Conservation (phyloP, 2,888 invertebrate species). For the Congeria kusceri region DNA sequence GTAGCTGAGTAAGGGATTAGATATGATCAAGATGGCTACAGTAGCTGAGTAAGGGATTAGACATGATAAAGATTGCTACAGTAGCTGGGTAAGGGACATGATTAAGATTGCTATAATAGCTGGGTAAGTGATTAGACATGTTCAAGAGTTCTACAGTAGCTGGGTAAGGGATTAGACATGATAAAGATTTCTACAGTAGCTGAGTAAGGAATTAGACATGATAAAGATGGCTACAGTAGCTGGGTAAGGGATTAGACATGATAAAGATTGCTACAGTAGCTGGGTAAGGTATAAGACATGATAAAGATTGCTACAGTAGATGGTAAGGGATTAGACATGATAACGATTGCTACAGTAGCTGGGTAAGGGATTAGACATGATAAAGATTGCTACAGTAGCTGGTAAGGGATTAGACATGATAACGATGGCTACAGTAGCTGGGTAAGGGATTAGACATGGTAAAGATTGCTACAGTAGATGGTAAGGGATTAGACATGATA, state of each 20-base stretch:
- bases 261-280: slow-evolving; percentile 8
- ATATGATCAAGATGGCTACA: slow-evolving; percentile 2
- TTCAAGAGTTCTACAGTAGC: slow-evolving; percentile 6
- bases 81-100: slow-evolving; percentile 22
- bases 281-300: slow-evolving; percentile 19
- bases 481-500: slow-evolving; percentile 6
- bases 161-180: slow-evolving; percentile 20
- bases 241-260: slow-evolving; percentile 20
- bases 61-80: slow-evolving; percentile 5
- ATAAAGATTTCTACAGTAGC: slow-evolving; percentile 7
- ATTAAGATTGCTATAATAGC: slow-evolving; percentile 7
- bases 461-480: slow-evolving; percentile 14
- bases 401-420: slow-evolving; percentile 14
- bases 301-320: slow-evolving; percentile 8
- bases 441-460: slow-evolving; percentile 15
- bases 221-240: slow-evolving; percentile 7
- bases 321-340: slow-evolving; percentile 14
- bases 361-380: slow-evolving; percentile 20
- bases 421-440: slow-evolving; percentile 13
- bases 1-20: slow-evolving; percentile 19
- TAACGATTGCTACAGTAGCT: slow-evolving; percentile 7
- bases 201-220: slow-evolving; percentile 17
- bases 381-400: slow-evolving; percentile 7
- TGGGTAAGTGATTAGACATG: slow-evolving; percentile 19
- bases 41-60: slow-evolving; percentile 19